Conservation (phyloP, 2,113 vertebrate genomes). For the Nansenia antarctica region DNA sequence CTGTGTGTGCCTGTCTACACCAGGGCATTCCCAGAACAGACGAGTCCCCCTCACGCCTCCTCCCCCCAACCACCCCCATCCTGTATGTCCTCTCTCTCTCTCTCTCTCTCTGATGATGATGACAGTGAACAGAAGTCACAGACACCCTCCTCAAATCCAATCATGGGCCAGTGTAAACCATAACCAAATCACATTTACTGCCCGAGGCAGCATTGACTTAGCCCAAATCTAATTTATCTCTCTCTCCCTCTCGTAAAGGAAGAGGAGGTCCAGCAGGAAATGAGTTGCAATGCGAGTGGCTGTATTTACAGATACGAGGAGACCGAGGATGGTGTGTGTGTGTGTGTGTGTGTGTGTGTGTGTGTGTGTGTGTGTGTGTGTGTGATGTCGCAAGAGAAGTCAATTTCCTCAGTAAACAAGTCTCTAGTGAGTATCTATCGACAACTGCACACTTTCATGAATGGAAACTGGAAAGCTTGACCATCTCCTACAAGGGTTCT, state of each 20-base stretch:
- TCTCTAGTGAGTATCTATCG: neutral
- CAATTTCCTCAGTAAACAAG: conserved; percentile 20
- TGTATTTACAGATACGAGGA: conserved; percentile 61
- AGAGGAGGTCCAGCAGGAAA: conserved; percentile 61
- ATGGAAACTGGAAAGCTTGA: too few relatives aligned
- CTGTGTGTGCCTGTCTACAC: neutral
- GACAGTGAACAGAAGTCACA: conserved; percentile 36
- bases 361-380: neutral
- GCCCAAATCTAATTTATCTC: conserved; percentile 72
- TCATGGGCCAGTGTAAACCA: conserved; percentile 66
- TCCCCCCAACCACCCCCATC: neutral
- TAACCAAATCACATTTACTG: conserved; percentile 72
- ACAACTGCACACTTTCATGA: too few relatives aligned
- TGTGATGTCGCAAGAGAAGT: conserved; percentile 8
- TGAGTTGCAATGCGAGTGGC: conserved; percentile 50
- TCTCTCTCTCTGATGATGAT: neutral
- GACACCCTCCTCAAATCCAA: conserved; percentile 63
- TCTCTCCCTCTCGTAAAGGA: conserved; percentile 39
- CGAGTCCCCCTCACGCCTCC: conserved; percentile 28
- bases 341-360: neutral
- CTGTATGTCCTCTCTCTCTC: neutral
- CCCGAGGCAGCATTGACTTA: conserved; percentile 65
- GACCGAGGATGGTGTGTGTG: conserved; percentile 58
- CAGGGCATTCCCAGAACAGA: neutral
- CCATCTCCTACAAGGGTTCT: too few relatives aligned